Evolutionary conservation across 1,140 invertebrate genomes (phyloP).

Genomic region (Drosophila burlai): DNA sequence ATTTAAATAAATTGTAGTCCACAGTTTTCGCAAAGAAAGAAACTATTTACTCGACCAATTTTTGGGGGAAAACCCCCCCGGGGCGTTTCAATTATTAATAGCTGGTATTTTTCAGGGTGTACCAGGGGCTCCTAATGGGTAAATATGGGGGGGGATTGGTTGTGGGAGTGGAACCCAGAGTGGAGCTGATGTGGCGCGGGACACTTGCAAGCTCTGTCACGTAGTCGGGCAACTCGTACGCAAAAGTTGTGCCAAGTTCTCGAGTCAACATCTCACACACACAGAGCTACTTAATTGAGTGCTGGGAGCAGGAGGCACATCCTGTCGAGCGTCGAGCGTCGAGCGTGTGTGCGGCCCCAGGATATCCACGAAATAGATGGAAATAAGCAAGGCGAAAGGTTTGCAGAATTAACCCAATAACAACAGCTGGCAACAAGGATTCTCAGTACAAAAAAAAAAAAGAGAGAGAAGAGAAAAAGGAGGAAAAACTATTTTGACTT

Average conservation of each 20-base stretch:
- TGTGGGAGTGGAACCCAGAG: background rate
- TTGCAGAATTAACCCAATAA: constrained; percentile 46
- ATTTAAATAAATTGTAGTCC: background rate
- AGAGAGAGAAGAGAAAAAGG: background rate
- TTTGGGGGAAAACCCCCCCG: background rate
- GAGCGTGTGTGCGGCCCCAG: constrained; percentile 30
- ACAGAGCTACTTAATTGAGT: constrained; percentile 38
- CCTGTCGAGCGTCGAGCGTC: constrained; percentile 22
- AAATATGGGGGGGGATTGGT: background rate
- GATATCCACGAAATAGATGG: constrained; percentile 41
- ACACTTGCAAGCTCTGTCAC: constrained; percentile 35
- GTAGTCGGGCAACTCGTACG: constrained; percentile 48
- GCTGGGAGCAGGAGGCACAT: constrained; percentile 23
- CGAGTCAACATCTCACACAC: constrained; percentile 40
- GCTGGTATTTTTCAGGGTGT: constrained; percentile 18
- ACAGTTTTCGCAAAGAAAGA: background rate
- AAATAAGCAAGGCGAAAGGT: constrained; percentile 31
- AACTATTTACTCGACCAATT: constrained; percentile 11
- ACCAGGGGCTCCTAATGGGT: background rate
- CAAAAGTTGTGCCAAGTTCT: constrained; percentile 56
- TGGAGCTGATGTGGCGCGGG: background rate
- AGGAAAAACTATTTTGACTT: constrained; percentile 9
- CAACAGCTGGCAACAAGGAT: constrained; percentile 15
- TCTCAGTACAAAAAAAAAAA: background rate
- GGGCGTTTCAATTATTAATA: constrained; percentile 12